A percentile compares a stretch with the other conserved stretches of the same genome.
Evolutionary conservation across 2,888 invertebrate genomes (phyloP).

Genomic region (Caenorhabditis wallacei): DNA sequence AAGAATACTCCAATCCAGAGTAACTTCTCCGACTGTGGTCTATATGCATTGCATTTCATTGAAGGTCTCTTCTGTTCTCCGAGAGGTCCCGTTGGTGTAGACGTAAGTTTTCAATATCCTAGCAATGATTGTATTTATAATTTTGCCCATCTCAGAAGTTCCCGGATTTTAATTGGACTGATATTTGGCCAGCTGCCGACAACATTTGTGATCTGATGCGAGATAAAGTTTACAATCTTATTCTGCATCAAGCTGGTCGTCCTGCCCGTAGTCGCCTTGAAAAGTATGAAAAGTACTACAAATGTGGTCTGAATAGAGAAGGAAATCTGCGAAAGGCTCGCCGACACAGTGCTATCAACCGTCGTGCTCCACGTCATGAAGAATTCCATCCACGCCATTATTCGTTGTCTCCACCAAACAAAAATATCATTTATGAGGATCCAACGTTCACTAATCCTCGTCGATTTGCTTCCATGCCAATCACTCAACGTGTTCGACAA

Average conservation of each 20-base stretch:
- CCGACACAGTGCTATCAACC: slow-evolving; percentile 30
- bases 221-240: slow-evolving; percentile 56
- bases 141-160: slow-evolving; percentile 37
- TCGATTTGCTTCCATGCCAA: slow-evolving; percentile 28
- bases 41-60: slow-evolving; percentile 95
- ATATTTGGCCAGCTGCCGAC: slow-evolving; percentile 28
- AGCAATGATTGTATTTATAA: neutral
- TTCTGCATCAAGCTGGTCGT: neutral
- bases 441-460: slow-evolving; percentile 39
- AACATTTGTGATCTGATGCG: slow-evolving; percentile 55
- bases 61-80: slow-evolving; percentile 88
- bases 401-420: slow-evolving; percentile 26
- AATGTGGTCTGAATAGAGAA: slow-evolving; percentile 28
- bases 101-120: slow-evolving; percentile 16
- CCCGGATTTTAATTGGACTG: slow-evolving; percentile 51
- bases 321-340: slow-evolving; percentile 8
- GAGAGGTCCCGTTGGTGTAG: slow-evolving; percentile 17
- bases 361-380: slow-evolving; percentile 4
- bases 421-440: slow-evolving; percentile 13
- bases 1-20: slow-evolving; percentile 91
- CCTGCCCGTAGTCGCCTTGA: neutral
- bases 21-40: slow-evolving; percentile 97
- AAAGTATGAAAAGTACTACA: slow-evolving; percentile 8
- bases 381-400: neutral
- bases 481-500: slow-evolving; percentile 12